Conservation (phyloP, 2,797 vertebrate genomes). For the Molothrus ater region DNA sequence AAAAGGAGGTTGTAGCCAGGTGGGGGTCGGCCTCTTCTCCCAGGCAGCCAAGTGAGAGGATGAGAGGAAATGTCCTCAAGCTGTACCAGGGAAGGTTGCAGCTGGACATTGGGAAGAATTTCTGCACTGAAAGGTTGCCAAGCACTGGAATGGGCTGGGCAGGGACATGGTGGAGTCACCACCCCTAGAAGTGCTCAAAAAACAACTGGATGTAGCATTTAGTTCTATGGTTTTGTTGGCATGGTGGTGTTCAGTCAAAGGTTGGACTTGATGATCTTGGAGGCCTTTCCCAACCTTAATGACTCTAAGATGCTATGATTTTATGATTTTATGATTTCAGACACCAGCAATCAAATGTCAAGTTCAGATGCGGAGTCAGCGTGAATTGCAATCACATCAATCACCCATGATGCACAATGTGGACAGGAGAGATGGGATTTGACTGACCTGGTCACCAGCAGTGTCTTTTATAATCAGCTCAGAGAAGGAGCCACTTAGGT, state of each 20-base stretch:
- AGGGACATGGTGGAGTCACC: fast-evolving
- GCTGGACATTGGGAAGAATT: background rate
- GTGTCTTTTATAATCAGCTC: background rate
- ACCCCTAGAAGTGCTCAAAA: background rate
- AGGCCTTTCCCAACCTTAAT: background rate
- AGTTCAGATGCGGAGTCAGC: background rate
- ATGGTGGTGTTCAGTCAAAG: background rate
- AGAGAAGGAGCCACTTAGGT: background rate
- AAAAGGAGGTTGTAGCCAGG: background rate
- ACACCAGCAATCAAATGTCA: background rate
- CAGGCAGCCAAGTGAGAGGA: background rate
- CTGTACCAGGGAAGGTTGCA: no score
- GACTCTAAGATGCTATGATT: background rate
- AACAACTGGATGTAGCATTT: background rate
- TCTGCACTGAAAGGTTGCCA: background rate
- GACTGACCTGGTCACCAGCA: background rate
- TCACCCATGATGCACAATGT: background rate
- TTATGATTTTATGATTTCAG: background rate
- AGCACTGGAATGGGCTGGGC: background rate
- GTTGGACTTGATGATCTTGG: background rate
- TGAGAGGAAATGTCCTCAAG: background rate
- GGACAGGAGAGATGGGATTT: background rate
- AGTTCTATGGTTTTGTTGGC: background rate
- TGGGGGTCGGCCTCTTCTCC: fast-evolving
- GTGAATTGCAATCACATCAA: background rate